Base-by-base conservation (phyloP, 2,797 vertebrate genomes). In the Fringilla coelebs region DNA sequence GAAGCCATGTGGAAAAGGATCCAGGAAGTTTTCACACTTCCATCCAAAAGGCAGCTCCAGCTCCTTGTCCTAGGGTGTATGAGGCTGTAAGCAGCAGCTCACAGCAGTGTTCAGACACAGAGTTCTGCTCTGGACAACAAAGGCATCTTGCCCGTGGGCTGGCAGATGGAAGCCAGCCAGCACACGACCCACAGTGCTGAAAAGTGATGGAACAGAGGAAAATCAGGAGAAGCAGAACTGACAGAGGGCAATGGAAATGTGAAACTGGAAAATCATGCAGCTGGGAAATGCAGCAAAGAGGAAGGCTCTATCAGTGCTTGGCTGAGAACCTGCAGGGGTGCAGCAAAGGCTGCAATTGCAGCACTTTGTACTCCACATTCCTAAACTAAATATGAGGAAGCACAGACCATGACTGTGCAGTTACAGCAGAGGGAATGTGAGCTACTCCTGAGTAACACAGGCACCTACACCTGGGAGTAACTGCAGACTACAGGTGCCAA, bases 61-160 rank as follows among this genome's bases (percentile, higher is more conserved):
- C 31, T 77, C 31, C 73, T 55, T 40, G 36, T 60, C 43, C 71
- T 43, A 9, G 1, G 11, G 55, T 17, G 46, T 36, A 54, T 6
- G 5, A 80, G 66, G 66, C 60, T 82, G 43, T 48, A 36, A 63
- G 62, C 74, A 92, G 84, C 73, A 65, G 57, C 60, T 86, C 55
- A 38, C 10, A 81, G 84, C 67, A 75, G 66, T 18, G 66, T 17
- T 80, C 82, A 85, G 88, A 88, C 62, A 66, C 13, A 54, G 2
- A 19, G 46, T 48, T 75, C 89, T 93, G 70, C 38, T 75, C 79
- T 61, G 88, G 73, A 62, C 89, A 94, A 84, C 68, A 96, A 66
- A 88, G 48, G 66, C 94, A 94, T 88, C 91, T 78, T 81, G 70
- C 15, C 9, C 0, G 38, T 82, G 89, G 81, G 94, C 73, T 62